Evolutionary conservation across 2,888 invertebrate species (phyloP), one percentile per base, ranked within the genome.

Genomic region (Carterocephalus palaemon): DNA sequence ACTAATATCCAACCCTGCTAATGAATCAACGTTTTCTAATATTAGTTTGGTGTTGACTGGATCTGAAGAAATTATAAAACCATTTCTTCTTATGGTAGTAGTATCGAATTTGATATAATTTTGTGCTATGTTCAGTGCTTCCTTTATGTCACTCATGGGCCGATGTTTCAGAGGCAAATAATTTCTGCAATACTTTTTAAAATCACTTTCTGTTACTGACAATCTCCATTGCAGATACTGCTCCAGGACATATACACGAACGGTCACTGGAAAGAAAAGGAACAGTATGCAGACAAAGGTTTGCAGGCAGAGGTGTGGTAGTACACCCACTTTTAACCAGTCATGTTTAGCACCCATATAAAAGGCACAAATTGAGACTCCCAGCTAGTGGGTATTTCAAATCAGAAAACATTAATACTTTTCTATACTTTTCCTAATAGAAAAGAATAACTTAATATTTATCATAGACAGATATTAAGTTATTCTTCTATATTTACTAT

Each of bases 11-110:
- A 88, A 58, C 0, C 89, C 90, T 37, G 86, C 89, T 20, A 92
- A 66, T 0, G 70, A 72, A 1, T 76, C 69, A 28, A 92, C 87
- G 61, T 89, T 84, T 3, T 76, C 67, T 2, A 92, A 57, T 23
- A 92, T 88, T 7, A 86, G 73, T 46, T 76, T 77, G 0, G 91
- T 80, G 54, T 91, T 89, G 1, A 88, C 67, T 0, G 91, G 90
- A 62, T 91, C 89, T 1, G 80, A 77, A 36, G 88, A 76, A 31
- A 92, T 68, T 1, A 93, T 63, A 52, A 89, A 92, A 0, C 88
- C 88, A 69, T 91, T 88, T 46, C 88, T 88, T 50, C 79, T 75
- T 6, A 94, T 87, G 53, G 75, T 75, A 5, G 80, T 77, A 9
- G 66, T 62, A 3, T 88, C 64, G 52, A 92, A 89, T 26, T 90